Conservation (phyloP, 2,797 vertebrate species). For the Miichthys miiuy region DNA sequence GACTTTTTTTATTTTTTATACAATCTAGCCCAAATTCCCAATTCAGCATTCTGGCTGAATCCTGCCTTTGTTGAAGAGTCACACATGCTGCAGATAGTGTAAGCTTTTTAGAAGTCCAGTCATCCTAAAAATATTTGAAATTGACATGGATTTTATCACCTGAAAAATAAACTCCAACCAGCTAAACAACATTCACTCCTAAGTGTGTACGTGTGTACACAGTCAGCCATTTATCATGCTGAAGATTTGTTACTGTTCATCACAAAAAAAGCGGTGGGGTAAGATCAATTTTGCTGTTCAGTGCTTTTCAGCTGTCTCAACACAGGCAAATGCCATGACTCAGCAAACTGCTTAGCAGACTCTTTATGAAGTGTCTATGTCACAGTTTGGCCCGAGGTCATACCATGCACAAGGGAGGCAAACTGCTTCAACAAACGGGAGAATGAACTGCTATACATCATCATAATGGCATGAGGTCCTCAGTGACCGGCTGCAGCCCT, state of each 20-base stretch:
- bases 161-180: conserved; percentile 1
- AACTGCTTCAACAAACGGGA: conserved; percentile 33
- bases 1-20: conserved; percentile 10
- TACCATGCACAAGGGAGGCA: conserved; percentile 13
- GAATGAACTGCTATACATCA: conserved; percentile 50
- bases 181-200: neutral
- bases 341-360: conserved; percentile 23
- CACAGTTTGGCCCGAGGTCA: conserved; percentile 37
- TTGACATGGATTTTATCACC: neutral
- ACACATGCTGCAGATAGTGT: conserved; percentile 4
- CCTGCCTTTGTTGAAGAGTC: neutral
- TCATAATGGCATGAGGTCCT: conserved; percentile 37
- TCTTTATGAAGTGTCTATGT: conserved; percentile 21
- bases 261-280: neutral
- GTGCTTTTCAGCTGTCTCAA: conserved; percentile 14
- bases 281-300: neutral
- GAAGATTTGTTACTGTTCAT: neutral
- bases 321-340: conserved; percentile 29
- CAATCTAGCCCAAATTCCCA: conserved; percentile 1
- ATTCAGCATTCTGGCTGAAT: neutral
- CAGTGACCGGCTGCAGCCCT: conserved; percentile 6
- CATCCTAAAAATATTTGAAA: conserved; percentile 1
- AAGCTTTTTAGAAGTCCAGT: neutral
- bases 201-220: too few relatives aligned
- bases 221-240: neutral